phyloP scores from a whole-genome alignment of 1,140 invertebrate species.

The Drosophila bipectinata region DNA sequence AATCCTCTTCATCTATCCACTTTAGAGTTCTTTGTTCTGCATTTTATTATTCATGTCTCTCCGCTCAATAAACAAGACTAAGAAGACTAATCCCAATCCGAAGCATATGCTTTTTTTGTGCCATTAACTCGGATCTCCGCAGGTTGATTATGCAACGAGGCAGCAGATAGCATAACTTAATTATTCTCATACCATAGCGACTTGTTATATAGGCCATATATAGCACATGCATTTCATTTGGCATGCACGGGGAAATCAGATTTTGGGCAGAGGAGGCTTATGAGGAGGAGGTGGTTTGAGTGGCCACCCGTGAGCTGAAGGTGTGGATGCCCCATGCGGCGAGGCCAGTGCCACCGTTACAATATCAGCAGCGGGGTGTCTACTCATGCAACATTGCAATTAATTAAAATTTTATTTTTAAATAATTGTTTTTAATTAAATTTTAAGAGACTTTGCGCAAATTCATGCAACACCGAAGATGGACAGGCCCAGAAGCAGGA shows the following conservation, averaged over 20 bases:
- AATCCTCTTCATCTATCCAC: conserved; percentile 9
- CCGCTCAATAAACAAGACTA: conserved; percentile 22
- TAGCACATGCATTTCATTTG: conserved; percentile 46
- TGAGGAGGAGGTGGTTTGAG: conserved; percentile 10
- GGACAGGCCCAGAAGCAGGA: conserved; percentile 24
- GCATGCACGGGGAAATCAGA: conserved; percentile 9
- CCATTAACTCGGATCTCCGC: conserved; percentile 24
- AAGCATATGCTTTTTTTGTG: conserved; percentile 19
- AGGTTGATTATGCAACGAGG: conserved; percentile 40
- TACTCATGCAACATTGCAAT: conserved; percentile 80
- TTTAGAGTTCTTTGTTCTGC: conserved; percentile 19
- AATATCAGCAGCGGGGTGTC: conserved; percentile 62
- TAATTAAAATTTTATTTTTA: conserved; percentile 81
- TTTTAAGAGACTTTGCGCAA: conserved; percentile 68
- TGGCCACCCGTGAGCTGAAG: conserved; percentile 62
- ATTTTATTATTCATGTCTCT: conserved; percentile 29
- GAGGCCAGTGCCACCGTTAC: conserved; percentile 79
- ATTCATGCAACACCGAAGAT: conserved; percentile 66
- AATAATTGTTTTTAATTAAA: conserved; percentile 82
- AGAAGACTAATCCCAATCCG: conserved; percentile 31
- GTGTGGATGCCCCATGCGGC: conserved; percentile 67
- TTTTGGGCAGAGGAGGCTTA: neutral
- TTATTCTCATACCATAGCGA: conserved; percentile 27
- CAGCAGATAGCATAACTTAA: conserved; percentile 42
- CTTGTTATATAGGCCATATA: conserved; percentile 40